Conservation (phyloP, 2,888 invertebrate genomes). For the Lissocephala sabroskyi region DNA sequence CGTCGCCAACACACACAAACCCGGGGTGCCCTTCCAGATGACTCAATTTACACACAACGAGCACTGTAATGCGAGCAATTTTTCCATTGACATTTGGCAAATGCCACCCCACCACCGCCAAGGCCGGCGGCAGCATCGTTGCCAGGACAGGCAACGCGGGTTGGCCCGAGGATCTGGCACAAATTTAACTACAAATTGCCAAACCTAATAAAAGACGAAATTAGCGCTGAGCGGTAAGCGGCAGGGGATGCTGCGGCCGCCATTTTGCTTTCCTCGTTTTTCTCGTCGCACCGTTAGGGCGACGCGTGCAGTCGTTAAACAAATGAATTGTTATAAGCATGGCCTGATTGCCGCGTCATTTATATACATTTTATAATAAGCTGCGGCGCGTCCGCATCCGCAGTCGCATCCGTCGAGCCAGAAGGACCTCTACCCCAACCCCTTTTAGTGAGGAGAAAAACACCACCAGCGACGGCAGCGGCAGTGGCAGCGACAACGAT, state of each 20-base stretch:
- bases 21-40: slow-evolving; percentile 53
- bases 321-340: slow-evolving; percentile 70
- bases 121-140: neutral
- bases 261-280: slow-evolving; percentile 31
- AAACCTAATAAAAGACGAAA: slow-evolving; percentile 58
- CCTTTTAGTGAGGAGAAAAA: too few relatives aligned
- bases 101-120: slow-evolving; percentile 33
- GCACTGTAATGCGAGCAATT: slow-evolving; percentile 60
- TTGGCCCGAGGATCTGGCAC: neutral
- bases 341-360: slow-evolving; percentile 62
- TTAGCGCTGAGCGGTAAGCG: slow-evolving; percentile 33
- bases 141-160: too few relatives aligned
- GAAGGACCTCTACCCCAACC: neutral
- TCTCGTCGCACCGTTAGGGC: too few relatives aligned
- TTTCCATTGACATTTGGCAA: slow-evolving; percentile 60
- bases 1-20: slow-evolving; percentile 22
- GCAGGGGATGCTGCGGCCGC: slow-evolving; percentile 24
- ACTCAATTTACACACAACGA: slow-evolving; percentile 65
- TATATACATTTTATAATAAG: slow-evolving; percentile 46
- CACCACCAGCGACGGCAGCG: slow-evolving; percentile 3
- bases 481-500: slow-evolving; percentile 44
- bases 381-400: slow-evolving; percentile 23
- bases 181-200: slow-evolving; percentile 41
- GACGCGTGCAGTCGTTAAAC: slow-evolving; percentile 64
- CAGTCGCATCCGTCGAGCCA: slow-evolving; percentile 7